Base-by-base conservation (phyloP, 2,888 invertebrate species). In the Synanthedon tipuliformis region DNA sequence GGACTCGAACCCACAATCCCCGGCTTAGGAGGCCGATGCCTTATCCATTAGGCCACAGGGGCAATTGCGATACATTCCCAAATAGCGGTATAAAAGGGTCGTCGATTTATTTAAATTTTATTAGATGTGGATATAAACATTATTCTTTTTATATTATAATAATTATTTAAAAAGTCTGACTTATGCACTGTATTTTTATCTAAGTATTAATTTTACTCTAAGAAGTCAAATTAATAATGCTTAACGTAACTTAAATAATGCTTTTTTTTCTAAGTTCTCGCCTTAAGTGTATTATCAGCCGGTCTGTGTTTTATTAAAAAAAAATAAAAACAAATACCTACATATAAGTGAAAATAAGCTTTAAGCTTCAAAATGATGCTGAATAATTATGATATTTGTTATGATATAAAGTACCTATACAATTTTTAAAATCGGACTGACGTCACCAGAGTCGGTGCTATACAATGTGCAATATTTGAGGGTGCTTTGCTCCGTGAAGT, bases 31-130 rank as follows among this genome's bases (percentile, higher is more conserved):
- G 91, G 91, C 91, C 91, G 91, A 91, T 91, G 91, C 91, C 91
- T 91, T 91, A 91, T 91, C 91, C 91, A 91, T 91, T 91, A 91
- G 91, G 91, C 91, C 91, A 91, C 91, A 91, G 90, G 91, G 91
- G 91, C 91, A 75, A 1, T 0, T 8, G 7, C 34, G 10, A 34
- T 34, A 7, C 34, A 7, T 2, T 34, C 10, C 10, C 10, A 34
- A 34, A 10, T 34, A 34, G 10, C 34, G 34, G 34, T 34, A 34
- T 34, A 34, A 8, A 34, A 7, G 8, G 2, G 10, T 34, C 34
- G 10, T 10, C 1, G 10, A 34, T 34, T 34, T 23, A 4, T 23
- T 23, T 23, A 23, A 23, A 23, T 23, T 23, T 1, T 23, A 23
- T 23, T 18, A 2, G 16, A 23, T 23, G 4, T 4, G 23, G 23